Percentiles rank a stretch among this genome's conserved stretches.
phyloP scores from a whole-genome alignment of 2,113 vertebrate species.

The Eupsittula cactorum region DNA sequence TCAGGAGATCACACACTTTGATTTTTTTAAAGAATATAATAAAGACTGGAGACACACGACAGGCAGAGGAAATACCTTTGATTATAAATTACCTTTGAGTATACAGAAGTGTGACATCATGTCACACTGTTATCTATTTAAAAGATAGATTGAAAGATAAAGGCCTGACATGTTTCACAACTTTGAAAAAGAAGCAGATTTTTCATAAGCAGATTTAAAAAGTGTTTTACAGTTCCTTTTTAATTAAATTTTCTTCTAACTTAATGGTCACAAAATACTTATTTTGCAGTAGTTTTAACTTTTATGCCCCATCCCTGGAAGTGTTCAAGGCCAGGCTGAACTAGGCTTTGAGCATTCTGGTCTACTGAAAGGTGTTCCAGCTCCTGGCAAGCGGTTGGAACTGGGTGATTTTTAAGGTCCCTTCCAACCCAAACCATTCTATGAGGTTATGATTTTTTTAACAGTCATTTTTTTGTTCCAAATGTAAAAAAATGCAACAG shows the following conservation, averaged over 20 bases:
- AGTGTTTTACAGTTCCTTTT: neutral
- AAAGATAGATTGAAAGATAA: neutral
- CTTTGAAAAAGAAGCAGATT: neutral
- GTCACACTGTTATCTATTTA: neutral
- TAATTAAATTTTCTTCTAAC: neutral
- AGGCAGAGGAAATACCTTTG: neutral
- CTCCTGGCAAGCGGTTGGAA: neutral
- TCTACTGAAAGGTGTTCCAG: neutral
- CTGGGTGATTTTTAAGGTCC: neutral
- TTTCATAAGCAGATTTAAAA: neutral
- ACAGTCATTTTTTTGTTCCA: neutral
- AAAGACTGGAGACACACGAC: neutral
- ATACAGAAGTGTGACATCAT: neutral
- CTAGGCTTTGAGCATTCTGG: neutral
- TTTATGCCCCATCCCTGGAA: neutral
- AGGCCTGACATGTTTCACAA: neutral
- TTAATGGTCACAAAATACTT: neutral
- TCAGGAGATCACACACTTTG: neutral
- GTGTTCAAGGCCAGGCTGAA: neutral
- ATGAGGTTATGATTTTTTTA: neutral
- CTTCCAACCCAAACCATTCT: neutral
- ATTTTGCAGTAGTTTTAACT: neutral
- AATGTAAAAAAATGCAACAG: neutral
- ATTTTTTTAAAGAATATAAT: constrained; percentile 11
- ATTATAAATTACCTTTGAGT: neutral